phyloP scores from a whole-genome alignment of 35 echinoderm and acorn worm species.

The Nesometra sesokonis region DNA sequence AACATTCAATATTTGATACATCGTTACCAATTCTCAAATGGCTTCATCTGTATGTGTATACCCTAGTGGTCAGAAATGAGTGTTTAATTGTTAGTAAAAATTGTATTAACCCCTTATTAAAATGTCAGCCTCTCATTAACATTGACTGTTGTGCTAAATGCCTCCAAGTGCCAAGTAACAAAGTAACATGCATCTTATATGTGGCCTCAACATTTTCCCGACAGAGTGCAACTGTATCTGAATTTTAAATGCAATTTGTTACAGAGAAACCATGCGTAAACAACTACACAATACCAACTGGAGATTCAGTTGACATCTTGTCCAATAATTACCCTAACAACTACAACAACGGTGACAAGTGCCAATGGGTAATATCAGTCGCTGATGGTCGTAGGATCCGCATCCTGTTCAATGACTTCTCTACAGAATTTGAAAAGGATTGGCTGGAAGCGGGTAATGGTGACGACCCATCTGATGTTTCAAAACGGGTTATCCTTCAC shows the following conservation, averaged over 20 bases:
- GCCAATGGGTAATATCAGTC: constrained; percentile 43
- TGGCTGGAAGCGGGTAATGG: constrained; percentile 64
- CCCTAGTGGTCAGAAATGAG: too few relatives aligned
- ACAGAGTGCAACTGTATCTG: background rate
- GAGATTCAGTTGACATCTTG: constrained; percentile 14
- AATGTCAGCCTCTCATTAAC: too few relatives aligned
- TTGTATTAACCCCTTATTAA: too few relatives aligned
- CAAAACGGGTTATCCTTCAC: constrained; percentile 18
- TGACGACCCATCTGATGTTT: background rate
- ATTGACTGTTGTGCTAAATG: too few relatives aligned
- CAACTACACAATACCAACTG: constrained; percentile 55
- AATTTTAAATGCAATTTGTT: background rate
- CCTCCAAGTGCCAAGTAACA: too few relatives aligned
- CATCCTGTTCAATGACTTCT: constrained; percentile 66
- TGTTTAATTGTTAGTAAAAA: too few relatives aligned
- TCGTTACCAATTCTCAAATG: too few relatives aligned
- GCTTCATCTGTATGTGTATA: too few relatives aligned
- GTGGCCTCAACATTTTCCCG: background rate
- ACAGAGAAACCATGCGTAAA: constrained; percentile 11
- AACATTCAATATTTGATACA: too few relatives aligned
- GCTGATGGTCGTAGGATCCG: constrained; percentile 30
- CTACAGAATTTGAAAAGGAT: constrained; percentile 61
- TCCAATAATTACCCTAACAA: constrained; percentile 67
- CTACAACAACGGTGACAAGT: constrained; percentile 40
- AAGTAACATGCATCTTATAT: background rate